Conservation (phyloP, 1,140 invertebrate genomes). For the Hycleus cichorii region DNA sequence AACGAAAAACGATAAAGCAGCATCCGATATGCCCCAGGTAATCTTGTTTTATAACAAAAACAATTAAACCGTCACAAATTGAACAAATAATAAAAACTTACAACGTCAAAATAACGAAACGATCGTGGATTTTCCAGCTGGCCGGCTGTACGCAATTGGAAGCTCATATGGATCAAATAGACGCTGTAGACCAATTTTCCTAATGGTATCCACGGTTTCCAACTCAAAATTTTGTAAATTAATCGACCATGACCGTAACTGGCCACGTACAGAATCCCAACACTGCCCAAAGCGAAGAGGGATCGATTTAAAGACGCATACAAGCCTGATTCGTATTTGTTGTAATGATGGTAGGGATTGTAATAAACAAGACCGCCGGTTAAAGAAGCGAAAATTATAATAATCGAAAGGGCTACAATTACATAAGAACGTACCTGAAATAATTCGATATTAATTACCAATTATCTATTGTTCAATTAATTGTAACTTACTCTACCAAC, state of each 20-base stretch:
- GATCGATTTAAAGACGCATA: constrained; percentile 52
- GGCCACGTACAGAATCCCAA: constrained; percentile 45
- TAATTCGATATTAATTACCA: neutral
- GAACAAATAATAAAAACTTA: constrained; percentile 24
- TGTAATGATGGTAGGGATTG: constrained; percentile 42
- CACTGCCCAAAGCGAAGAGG: constrained; percentile 47
- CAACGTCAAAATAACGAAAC: constrained; percentile 35
- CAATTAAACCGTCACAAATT: neutral
- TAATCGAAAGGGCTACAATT: constrained; percentile 30
- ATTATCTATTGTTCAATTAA: neutral
- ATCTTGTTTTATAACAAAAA: constrained; percentile 22
- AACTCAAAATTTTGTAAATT: constrained; percentile 38
- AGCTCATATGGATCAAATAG: constrained; percentile 53
- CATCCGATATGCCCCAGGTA: constrained; percentile 34
- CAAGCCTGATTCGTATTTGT: constrained; percentile 43
- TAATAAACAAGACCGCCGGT: constrained; percentile 41
- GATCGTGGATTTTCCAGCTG: constrained; percentile 42
- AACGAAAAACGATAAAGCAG: constrained; percentile 38
- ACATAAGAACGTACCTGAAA: constrained; percentile 34
- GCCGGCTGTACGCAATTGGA: constrained; percentile 44
- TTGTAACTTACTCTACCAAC: constrained; percentile 39
- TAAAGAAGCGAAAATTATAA: constrained; percentile 38
- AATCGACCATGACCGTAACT: constrained; percentile 36
- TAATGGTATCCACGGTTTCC: constrained; percentile 59
- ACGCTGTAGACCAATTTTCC: constrained; percentile 63